A percentile compares a stretch with the other conserved stretches of the same genome.
phyloP scores from a whole-genome alignment of 2,113 vertebrate genomes.

The Promerops cafer region DNA sequence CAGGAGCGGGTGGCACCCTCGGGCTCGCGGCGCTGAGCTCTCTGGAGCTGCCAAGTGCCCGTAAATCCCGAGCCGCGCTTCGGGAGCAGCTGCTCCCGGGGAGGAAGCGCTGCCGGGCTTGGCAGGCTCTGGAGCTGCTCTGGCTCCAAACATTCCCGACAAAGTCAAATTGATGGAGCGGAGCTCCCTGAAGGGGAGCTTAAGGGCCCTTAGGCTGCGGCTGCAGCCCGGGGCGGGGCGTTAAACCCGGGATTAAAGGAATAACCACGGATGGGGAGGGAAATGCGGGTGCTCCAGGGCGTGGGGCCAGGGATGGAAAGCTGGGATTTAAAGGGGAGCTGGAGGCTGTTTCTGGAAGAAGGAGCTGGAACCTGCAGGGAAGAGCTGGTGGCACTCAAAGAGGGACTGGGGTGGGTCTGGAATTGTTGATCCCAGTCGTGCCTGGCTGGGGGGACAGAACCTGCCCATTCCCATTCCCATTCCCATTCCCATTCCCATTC shows the following conservation, averaged over 20 bases:
- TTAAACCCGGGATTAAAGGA: background rate
- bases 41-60: background rate
- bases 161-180: background rate
- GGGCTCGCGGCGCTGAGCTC: background rate
- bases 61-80: background rate
- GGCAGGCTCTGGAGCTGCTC: background rate
- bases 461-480: background rate
- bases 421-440: fast-evolving
- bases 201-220: background rate
- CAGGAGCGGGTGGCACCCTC: background rate
- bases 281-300: background rate
- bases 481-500: too few species aligned
- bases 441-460: background rate
- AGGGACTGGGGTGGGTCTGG: background rate
- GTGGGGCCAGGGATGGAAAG: background rate
- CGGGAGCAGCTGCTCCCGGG: background rate
- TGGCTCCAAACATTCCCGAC: background rate
- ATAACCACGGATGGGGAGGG: background rate
- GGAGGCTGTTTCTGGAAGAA: background rate
- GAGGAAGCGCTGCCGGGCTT: background rate
- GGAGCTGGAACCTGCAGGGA: background rate
- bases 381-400: background rate
- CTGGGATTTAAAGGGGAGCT: background rate
- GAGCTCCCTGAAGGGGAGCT: background rate
- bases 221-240: background rate